A percentile compares a stretch with the other conserved stretches of the same genome.
phyloP scores from a whole-genome alignment of 35 echinoderm and acorn worm species.

The Hemicentrotus pulcherrimus region DNA sequence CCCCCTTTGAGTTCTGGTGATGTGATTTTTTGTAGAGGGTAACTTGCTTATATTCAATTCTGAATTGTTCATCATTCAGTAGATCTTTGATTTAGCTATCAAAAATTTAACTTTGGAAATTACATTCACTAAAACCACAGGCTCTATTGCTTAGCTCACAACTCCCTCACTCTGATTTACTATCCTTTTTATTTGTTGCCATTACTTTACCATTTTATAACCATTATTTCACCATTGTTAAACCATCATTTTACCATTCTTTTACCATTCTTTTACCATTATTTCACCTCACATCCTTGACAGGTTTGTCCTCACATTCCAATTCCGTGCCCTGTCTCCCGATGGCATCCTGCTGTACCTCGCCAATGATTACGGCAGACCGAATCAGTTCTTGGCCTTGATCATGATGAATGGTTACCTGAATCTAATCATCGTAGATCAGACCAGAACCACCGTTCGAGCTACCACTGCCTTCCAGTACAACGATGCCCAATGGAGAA shows the following conservation, averaged over 20 bases:
- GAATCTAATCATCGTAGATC: constrained; percentile 71
- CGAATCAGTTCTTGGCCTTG: constrained; percentile 65
- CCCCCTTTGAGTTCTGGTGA: too few species aligned
- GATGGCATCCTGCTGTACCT: constrained; percentile 79
- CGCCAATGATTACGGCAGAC: constrained; percentile 45
- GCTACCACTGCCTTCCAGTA: constrained; percentile 67
- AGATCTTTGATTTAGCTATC: too few species aligned
- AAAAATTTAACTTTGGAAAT: too few species aligned
- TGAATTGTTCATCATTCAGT: too few species aligned
- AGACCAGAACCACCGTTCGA: constrained; percentile 1
- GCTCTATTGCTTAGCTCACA: too few species aligned
- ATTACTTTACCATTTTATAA: background rate
- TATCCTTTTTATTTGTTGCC: too few species aligned
- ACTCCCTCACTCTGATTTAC: too few species aligned
- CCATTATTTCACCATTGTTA: background rate
- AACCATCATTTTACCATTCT: background rate
- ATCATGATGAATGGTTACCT: constrained; percentile 68
- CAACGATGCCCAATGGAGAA: constrained; percentile 72
- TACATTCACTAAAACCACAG: too few species aligned
- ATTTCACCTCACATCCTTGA: background rate
- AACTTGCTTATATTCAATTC: too few species aligned
- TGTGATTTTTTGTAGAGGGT: too few species aligned
- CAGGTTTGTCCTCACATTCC: constrained; percentile 83
- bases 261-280: background rate
- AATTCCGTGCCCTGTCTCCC: constrained; percentile 81